A percentile compares a stretch with the other conserved stretches of the same genome.
Evolutionary conservation across 2,113 vertebrate genomes (phyloP).

Genomic region (Megaleporinus macrocephalus): DNA sequence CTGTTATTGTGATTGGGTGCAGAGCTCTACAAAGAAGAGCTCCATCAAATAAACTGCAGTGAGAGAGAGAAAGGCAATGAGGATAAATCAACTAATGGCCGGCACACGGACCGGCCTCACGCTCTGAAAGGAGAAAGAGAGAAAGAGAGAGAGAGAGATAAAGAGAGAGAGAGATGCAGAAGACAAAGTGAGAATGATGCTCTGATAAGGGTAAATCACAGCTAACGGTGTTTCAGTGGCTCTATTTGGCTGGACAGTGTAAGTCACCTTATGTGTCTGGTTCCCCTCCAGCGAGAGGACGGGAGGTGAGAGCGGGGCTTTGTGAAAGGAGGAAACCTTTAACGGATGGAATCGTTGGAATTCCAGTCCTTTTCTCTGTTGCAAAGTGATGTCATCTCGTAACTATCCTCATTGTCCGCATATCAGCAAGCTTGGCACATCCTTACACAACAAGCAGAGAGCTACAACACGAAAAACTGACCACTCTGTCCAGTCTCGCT

Average conservation of each 20-base stretch:
- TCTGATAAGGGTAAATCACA: slow-evolving; percentile 36
- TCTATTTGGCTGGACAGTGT: slow-evolving; percentile 26
- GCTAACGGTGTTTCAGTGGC: slow-evolving; percentile 38
- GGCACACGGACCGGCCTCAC: slow-evolving; percentile 29
- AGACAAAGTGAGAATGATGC: slow-evolving; percentile 12
- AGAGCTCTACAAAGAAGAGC: slow-evolving; percentile 21
- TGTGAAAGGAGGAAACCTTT: neutral
- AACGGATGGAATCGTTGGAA: no score
- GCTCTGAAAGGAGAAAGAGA: neutral
- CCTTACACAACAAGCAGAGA: no score
- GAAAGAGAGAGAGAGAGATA: neutral
- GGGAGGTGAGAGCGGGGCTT: neutral
- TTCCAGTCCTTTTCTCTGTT: no score
- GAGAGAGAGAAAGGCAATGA: slow-evolving; percentile 39
- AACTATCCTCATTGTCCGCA: no score
- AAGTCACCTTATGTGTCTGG: slow-evolving; percentile 12
- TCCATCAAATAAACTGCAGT: slow-evolving; percentile 49
- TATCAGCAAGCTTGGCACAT: no score
- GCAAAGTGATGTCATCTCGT: no score
- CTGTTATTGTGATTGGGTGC: slow-evolving; percentile 9
- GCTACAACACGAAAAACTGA: no score
- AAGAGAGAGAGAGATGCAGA: slow-evolving; percentile 18
- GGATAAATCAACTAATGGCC: slow-evolving; percentile 54
- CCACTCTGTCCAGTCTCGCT: no score
- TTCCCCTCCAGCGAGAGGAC: slow-evolving; percentile 5